Percentiles rank a stretch among this genome's conserved stretches.
phyloP scores from a whole-genome alignment of 2,113 vertebrate genomes.

The Sarotherodon lohbergeri region DNA sequence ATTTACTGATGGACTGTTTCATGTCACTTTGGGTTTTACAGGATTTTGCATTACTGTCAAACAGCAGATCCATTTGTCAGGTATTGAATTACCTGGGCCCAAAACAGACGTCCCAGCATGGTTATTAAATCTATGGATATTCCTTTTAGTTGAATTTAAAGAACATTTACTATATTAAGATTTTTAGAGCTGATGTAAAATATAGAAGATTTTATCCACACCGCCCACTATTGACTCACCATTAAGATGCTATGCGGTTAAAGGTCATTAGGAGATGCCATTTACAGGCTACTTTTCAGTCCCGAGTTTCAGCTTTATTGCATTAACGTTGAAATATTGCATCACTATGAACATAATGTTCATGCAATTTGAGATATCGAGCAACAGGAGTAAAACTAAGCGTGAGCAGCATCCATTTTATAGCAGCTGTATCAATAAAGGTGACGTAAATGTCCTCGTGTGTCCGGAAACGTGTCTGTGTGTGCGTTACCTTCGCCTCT shows the following conservation, averaged over 20 bases:
- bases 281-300: not conserved
- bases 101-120: not conserved
- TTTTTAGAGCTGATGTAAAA: not conserved
- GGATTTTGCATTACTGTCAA: not conserved
- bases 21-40: not conserved
- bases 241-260: not conserved
- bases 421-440: not conserved
- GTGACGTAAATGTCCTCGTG: not conserved
- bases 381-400: not conserved
- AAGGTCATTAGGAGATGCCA: not conserved
- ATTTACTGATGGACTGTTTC: not conserved
- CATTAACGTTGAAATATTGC: not conserved
- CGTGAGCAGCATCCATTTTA: not conserved
- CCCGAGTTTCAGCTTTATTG: not conserved
- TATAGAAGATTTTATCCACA: not conserved
- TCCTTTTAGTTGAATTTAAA: not conserved
- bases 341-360: not conserved
- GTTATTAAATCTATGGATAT: not conserved
- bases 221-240: not conserved
- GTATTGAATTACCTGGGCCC: not conserved
- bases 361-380: not conserved
- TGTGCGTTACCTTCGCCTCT: conserved; percentile 88
- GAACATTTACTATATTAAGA: not conserved
- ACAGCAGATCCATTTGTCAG: not conserved
- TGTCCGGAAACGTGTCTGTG: not conserved